Base-by-base conservation (phyloP, 2,113 vertebrate species). In the Pycnonotus jocosus region DNA sequence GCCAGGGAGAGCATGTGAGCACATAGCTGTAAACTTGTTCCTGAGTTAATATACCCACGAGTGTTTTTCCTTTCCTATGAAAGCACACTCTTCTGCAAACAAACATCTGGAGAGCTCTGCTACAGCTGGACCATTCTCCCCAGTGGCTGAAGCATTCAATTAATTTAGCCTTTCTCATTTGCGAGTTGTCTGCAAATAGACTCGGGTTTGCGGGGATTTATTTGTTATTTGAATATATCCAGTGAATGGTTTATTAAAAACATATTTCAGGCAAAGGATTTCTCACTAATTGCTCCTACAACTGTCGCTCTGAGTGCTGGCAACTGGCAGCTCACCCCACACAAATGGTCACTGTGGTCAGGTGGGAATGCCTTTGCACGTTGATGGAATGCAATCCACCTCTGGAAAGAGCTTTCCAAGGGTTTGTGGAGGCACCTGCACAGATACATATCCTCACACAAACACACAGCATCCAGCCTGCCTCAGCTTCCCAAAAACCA, bases 21-120 rank as follows among this genome's bases (percentile, higher is more conserved):
- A 37, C 51, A 15, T 94, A 96, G 94, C 93, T 96, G 92, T 90
- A 96, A 96, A 90, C 77, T 81, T 86, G 62, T 69, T 89, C 44
- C 91, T 37, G 70, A 90, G 93, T 95, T 96, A 96, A 93, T 88
- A 88, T 51, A 77, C 94, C 85, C 94, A 95, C 42, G 70, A 96
- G 94, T 95, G 93, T 82, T 91, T 95, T 96, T 85, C 85, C 50
- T 66, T 68, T 88, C 60, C 82, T 92, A 11, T 40, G 71, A 88
- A 96, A 94, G 90, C 81, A 64, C 38, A 45, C 64, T 88, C 51
- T 62, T 91, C 85, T 94, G 68, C 85, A 96, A 83, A 77, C 81
- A 94, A 96, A 97, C 94, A 97, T 96, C 96, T 97, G 96, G 94
- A 96, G 85, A 92, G 77, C 68, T 62, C 64, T 33, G 35, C 70